Evolutionary conservation across 2,888 invertebrate species (phyloP).

Genomic region (Cheilosia pagana): DNA sequence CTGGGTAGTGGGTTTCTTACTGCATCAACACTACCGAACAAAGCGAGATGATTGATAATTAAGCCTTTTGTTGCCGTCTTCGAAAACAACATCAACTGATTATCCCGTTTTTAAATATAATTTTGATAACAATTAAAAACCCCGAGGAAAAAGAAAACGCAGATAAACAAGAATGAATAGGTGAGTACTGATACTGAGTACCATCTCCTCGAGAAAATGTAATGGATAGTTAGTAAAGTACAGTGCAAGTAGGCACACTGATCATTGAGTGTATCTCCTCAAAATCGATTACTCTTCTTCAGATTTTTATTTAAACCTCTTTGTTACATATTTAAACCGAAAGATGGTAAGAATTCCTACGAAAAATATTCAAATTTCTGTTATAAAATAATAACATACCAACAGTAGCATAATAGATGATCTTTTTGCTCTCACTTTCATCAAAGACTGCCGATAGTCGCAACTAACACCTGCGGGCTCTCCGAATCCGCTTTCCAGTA

Average conservation of each 20-base stretch:
- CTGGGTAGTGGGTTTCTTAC: too few species aligned
- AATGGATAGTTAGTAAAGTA: neutral
- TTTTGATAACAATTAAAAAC: conserved; percentile 5
- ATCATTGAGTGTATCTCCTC: too few species aligned
- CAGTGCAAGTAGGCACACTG: neutral
- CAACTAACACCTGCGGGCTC: neutral
- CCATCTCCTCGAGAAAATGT: neutral
- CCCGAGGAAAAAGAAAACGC: neutral
- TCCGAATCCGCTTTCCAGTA: conserved; percentile 17
- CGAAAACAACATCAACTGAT: neutral
- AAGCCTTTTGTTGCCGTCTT: neutral
- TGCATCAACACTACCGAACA: too few species aligned
- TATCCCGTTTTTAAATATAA: neutral
- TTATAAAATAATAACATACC: neutral
- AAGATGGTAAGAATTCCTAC: neutral
- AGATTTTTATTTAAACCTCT: too few species aligned
- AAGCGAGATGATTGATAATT: too few species aligned
- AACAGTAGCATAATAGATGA: neutral
- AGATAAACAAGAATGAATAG: neutral
- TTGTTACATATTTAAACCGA: too few species aligned
- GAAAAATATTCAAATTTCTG: conserved; percentile 3
- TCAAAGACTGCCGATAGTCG: conserved; percentile 7
- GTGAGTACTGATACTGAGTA: neutral
- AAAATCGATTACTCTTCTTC: too few species aligned
- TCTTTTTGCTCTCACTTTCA: conserved; percentile 33